Conservation (phyloP, 2,113 vertebrate species). For the Colius striatus region DNA sequence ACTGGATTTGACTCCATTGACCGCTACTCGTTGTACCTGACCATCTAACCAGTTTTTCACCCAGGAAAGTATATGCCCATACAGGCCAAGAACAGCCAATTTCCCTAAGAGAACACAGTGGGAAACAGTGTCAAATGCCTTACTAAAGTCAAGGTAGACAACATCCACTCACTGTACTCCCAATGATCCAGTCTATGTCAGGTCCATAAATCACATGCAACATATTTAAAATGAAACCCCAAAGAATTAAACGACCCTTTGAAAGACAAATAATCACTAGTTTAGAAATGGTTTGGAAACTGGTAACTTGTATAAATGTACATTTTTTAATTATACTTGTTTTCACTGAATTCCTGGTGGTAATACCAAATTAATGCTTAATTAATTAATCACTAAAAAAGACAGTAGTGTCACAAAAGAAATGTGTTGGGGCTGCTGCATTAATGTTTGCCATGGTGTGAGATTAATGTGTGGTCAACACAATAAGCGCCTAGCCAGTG, state of each 20-base stretch:
- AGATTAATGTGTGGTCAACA: neutral
- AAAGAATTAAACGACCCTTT: neutral
- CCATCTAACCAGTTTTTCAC: no score
- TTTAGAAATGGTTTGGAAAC: neutral
- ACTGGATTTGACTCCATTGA: no score
- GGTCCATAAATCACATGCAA: neutral
- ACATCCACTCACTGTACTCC: neutral
- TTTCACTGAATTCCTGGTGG: neutral
- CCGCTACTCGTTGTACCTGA: no score
- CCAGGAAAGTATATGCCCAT: no score
- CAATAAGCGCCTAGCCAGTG: neutral
- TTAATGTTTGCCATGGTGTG: neutral
- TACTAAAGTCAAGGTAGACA: no score
- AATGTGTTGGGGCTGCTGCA: neutral
- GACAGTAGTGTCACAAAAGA: neutral
- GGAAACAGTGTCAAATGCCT: no score
- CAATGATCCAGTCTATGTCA: neutral
- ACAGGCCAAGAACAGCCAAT: no score
- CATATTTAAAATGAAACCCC: neutral
- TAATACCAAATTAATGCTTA: neutral
- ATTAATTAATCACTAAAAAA: constrained; percentile 13
- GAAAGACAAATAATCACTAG: neutral
- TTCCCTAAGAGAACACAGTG: no score
- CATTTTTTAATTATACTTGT: neutral
- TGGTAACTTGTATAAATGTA: neutral